These are phyloP conservation scores for Parnassius orleans DNA, from an alignment of 2,888 invertebrate genomes.

Conservation along the genomic window DNA sequence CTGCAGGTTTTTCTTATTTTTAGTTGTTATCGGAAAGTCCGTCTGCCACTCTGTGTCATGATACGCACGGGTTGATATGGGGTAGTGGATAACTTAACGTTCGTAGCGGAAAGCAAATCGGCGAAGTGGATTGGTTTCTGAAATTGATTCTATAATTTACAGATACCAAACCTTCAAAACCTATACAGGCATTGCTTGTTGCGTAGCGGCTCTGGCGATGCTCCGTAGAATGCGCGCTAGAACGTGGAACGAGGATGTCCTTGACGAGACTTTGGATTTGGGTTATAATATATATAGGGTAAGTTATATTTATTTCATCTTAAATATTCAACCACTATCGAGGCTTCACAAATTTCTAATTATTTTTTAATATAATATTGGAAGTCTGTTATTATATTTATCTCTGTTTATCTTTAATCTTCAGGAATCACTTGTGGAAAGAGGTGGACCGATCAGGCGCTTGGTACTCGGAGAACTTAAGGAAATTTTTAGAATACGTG, in stretches of 20 bases:
- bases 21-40: no score
- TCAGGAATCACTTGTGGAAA: slow-evolving; percentile 63
- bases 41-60: no score
- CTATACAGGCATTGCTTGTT: slow-evolving; percentile 61
- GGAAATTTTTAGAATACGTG: slow-evolving; percentile 58
- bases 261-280: slow-evolving; percentile 67
- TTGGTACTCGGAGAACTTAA: slow-evolving; percentile 68
- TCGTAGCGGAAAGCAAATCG: no score
- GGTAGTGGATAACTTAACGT: no score
- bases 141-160: not conserved
- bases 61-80: no score
- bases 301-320: slow-evolving; percentile 9
- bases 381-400: no score
- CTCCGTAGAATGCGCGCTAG: slow-evolving; percentile 54
- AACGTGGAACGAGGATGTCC: slow-evolving; percentile 67
- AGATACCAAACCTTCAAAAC: slow-evolving; percentile 68
- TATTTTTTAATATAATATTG: no score
- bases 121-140: no score
- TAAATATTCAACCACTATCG: no score
- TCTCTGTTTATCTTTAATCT: not conserved
- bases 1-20: no score
- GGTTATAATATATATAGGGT: slow-evolving; percentile 67
- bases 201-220: slow-evolving; percentile 61
- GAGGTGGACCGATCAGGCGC: slow-evolving; percentile 63
- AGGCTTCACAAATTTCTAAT: no score